Conservation (phyloP, 1,140 invertebrate genomes). For the Melanaphis sacchari region DNA sequence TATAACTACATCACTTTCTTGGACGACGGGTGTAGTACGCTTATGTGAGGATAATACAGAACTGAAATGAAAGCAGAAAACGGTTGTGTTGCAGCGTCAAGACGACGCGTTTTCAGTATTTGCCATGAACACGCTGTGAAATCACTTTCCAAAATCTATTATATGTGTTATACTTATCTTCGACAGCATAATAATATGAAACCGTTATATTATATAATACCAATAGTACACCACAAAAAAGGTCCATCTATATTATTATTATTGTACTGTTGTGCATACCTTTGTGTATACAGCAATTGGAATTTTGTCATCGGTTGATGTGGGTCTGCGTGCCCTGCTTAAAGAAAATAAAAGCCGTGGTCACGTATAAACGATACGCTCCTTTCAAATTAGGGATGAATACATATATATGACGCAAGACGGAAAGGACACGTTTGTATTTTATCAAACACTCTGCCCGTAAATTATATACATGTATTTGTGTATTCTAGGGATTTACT, state of each 20-base stretch:
- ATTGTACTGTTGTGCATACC: neutral
- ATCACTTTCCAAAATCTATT: conserved; percentile 25
- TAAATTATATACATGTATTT: neutral
- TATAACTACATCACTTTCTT: neutral
- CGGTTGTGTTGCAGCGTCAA: neutral
- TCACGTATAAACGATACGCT: neutral
- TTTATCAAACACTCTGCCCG: neutral
- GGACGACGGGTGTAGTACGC: neutral
- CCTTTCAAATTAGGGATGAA: neutral
- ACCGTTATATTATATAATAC: neutral
- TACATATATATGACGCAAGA: neutral
- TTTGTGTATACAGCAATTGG: neutral
- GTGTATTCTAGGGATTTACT: neutral
- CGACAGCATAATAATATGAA: neutral
- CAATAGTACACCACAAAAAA: neutral
- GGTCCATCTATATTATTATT: neutral
- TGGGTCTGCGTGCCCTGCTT: neutral
- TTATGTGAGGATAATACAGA: neutral
- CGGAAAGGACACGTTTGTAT: neutral
- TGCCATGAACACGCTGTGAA: neutral
- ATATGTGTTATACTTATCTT: too few species aligned
- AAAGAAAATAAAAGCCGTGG: neutral
- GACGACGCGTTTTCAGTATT: neutral
- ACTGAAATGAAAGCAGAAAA: neutral
- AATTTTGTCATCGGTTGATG: conserved; percentile 29